These are phyloP conservation scores for Seriola dumerili DNA, from an alignment of 2,113 vertebrate genomes.

Conservation along the genomic window DNA sequence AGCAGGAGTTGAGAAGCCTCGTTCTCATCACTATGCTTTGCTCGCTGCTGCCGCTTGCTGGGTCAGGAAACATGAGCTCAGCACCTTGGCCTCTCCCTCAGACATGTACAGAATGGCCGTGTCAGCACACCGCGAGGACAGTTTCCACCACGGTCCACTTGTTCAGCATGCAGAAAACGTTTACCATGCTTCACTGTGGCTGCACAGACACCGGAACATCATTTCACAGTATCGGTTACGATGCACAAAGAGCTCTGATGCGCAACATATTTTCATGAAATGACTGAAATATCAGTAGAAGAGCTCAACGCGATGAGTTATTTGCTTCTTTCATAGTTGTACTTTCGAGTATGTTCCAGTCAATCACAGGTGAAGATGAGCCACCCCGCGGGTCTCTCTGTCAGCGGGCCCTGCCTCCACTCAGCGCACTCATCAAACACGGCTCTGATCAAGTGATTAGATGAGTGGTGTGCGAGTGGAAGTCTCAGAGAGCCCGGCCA, in stretches of 20 bases:
- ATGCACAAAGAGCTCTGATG: neutral
- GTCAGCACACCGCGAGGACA: constrained; percentile 70
- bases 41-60: constrained; percentile 37
- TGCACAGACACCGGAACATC: neutral
- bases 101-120: constrained; percentile 59
- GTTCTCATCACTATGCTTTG: constrained; percentile 49
- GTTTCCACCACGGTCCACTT: constrained; percentile 28
- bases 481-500: constrained; percentile 29
- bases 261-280: neutral
- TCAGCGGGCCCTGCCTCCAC: constrained; percentile 20
- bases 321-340: constrained; percentile 26
- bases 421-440: constrained; percentile 56
- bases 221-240: neutral
- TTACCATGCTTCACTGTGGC: constrained; percentile 16
- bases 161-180: constrained; percentile 51
- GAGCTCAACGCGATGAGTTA: neutral
- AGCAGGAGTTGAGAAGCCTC: constrained; percentile 8
- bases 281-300: neutral
- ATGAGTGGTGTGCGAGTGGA: constrained; percentile 57
- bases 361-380: constrained; percentile 56
- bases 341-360: constrained; percentile 37
- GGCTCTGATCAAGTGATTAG: constrained; percentile 76
- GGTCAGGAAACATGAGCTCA: constrained; percentile 75
- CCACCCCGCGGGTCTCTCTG: constrained; percentile 30
- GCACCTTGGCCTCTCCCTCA: constrained; percentile 66